Evolutionary conservation across 2,797 vertebrate species (phyloP).

Genomic region (Gambelia wislizenii): DNA sequence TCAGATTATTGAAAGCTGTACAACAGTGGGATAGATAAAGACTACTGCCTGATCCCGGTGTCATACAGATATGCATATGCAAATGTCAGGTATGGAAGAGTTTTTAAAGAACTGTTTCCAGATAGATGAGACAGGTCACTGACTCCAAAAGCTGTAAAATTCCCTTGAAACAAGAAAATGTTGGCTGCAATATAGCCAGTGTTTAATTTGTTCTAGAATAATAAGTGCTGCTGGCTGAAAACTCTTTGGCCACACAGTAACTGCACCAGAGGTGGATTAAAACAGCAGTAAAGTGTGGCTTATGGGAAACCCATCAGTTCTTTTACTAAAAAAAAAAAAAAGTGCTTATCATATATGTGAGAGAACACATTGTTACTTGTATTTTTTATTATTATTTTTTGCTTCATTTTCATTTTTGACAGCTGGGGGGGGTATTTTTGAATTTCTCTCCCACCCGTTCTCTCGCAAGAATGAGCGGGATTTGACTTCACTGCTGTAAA

Average conservation of each 20-base stretch:
- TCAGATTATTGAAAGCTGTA: constrained; percentile 54
- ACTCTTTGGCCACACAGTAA: not conserved
- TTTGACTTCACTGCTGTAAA: too few relatives aligned
- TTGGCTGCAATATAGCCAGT: constrained; percentile 50
- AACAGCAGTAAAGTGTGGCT: too few relatives aligned
- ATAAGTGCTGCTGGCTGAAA: not conserved
- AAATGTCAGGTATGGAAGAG: accelerated
- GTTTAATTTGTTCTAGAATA: constrained; percentile 18
- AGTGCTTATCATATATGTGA: too few relatives aligned
- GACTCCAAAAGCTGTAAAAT: not conserved
- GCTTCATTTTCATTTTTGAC: too few relatives aligned
- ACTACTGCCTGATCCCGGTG: not conserved
- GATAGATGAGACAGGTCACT: constrained; percentile 20
- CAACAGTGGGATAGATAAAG: not conserved
- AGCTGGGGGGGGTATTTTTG: too few relatives aligned
- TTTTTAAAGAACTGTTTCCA: not conserved
- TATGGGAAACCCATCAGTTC: too few relatives aligned
- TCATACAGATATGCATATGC: not conserved
- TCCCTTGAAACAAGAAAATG: constrained; percentile 27
- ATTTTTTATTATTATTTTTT: too few relatives aligned
- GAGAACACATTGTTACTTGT: too few relatives aligned
- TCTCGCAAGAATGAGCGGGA: too few relatives aligned
- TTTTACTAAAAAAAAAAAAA: too few relatives aligned
- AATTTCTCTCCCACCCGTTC: too few relatives aligned
- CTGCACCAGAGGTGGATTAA: not conserved